phyloP scores from a whole-genome alignment of 2,797 vertebrate genomes.

The Rhyacichthys aspro region DNA sequence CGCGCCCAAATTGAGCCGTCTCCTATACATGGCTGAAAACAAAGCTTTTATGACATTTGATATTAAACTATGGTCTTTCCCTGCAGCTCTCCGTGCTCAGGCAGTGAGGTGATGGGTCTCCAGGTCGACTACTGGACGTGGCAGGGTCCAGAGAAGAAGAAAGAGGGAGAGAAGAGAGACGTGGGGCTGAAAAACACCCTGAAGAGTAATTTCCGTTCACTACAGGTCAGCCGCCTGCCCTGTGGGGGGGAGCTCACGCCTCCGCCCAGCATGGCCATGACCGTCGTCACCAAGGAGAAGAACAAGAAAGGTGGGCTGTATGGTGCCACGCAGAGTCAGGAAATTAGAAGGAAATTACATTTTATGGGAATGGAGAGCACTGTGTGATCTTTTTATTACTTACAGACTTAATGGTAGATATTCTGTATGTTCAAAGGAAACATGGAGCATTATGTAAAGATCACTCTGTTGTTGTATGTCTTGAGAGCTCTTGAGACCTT shows the following conservation, averaged over 20 bases:
- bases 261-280: conserved; percentile 84
- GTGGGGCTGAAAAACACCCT: conserved; percentile 83
- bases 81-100: conserved; percentile 76
- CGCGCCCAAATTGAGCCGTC: too few relatives aligned
- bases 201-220: conserved; percentile 85
- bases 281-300: conserved; percentile 86
- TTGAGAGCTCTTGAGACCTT: too few relatives aligned
- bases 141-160: conserved; percentile 79
- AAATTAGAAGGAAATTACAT: not conserved
- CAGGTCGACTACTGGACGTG: conserved; percentile 87
- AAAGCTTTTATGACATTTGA: too few relatives aligned
- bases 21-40: too few relatives aligned
- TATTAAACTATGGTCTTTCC: not conserved
- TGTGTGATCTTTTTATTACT: not conserved
- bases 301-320: conserved; percentile 83
- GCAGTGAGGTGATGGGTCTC: conserved; percentile 84
- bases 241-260: conserved; percentile 78
- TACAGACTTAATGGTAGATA: too few relatives aligned
- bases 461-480: too few relatives aligned
- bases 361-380: not conserved
- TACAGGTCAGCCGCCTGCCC: conserved; percentile 84
- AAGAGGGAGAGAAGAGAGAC: conserved; percentile 82
- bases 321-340: not conserved
- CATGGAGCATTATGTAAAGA: too few relatives aligned
- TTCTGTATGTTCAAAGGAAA: not conserved